Percentiles rank a stretch among this genome's conserved stretches.
These are phyloP conservation scores for Peromyscus nudipes DNA, from an alignment of 2,797 vertebrate genomes.

Conservation along the genomic window DNA sequence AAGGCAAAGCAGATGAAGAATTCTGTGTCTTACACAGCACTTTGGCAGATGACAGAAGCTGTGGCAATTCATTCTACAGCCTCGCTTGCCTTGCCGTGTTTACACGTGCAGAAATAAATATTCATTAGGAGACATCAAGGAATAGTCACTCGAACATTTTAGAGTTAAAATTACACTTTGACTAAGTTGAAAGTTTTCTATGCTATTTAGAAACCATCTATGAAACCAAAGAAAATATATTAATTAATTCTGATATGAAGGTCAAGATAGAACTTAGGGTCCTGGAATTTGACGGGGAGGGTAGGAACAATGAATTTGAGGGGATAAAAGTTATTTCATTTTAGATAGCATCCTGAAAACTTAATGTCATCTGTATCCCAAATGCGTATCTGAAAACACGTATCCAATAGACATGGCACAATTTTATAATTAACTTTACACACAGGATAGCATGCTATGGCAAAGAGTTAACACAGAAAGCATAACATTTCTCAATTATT, in stretches of 20 bases:
- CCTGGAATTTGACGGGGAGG: neutral
- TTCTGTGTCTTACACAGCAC: neutral
- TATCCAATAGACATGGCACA: no score
- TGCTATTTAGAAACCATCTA: neutral
- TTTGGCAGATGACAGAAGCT: neutral
- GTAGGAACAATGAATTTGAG: neutral
- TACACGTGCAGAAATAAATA: neutral
- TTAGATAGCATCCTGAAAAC: neutral
- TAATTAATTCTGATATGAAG: neutral
- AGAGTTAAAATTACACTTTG: neutral
- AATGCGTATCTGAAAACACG: neutral
- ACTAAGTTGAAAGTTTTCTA: neutral
- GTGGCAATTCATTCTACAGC: neutral
- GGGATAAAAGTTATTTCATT: neutral
- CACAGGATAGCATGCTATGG: neutral
- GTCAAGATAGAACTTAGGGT: neutral
- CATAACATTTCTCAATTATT: neutral
- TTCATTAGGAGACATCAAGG: neutral
- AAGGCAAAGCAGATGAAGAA: neutral
- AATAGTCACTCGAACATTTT: neutral
- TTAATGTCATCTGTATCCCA: neutral
- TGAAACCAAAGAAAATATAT: neutral
- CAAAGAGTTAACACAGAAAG: neutral
- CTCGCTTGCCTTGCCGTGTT: neutral
- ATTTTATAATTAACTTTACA: neutral